Conservation (phyloP, 2,888 invertebrate species). For the Agriotes lineatus region DNA sequence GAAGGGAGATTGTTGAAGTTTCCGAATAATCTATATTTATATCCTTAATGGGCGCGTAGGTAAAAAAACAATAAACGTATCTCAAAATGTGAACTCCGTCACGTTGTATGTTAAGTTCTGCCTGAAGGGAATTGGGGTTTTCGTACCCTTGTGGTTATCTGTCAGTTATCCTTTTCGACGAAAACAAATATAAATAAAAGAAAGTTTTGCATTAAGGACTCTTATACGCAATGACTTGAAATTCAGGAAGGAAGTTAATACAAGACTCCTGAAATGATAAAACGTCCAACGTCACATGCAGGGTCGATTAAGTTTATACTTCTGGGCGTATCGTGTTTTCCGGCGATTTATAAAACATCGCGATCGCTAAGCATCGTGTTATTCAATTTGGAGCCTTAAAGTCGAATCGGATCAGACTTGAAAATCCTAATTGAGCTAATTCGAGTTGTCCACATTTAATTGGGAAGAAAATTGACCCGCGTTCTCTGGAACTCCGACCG, state of each 20-base stretch:
- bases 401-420: conserved; percentile 7
- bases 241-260: conserved; percentile 17
- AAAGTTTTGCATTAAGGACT: conserved; percentile 18
- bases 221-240: conserved; percentile 11
- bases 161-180: conserved; percentile 16
- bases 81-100: background rate
- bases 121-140: conserved; percentile 15
- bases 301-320: background rate
- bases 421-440: conserved; percentile 27
- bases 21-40: background rate
- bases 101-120: conserved; percentile 9
- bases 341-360: conserved; percentile 13
- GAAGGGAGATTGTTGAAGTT: too few relatives aligned
- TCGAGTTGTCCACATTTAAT: conserved; percentile 31
- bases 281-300: conserved; percentile 2
- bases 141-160: conserved; percentile 10
- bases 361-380: background rate
- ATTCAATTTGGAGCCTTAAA: conserved; percentile 7
- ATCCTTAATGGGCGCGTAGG: background rate
- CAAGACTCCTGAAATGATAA: background rate
- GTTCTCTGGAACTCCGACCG: conserved; percentile 17
- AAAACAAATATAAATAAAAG: conserved; percentile 21
- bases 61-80: conserved; percentile 1
- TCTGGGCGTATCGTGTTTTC: conserved; percentile 4
- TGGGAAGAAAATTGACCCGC: conserved; percentile 32